Evolutionary conservation across 2,888 invertebrate genomes (phyloP).

Genomic region (Rapana venosa): DNA sequence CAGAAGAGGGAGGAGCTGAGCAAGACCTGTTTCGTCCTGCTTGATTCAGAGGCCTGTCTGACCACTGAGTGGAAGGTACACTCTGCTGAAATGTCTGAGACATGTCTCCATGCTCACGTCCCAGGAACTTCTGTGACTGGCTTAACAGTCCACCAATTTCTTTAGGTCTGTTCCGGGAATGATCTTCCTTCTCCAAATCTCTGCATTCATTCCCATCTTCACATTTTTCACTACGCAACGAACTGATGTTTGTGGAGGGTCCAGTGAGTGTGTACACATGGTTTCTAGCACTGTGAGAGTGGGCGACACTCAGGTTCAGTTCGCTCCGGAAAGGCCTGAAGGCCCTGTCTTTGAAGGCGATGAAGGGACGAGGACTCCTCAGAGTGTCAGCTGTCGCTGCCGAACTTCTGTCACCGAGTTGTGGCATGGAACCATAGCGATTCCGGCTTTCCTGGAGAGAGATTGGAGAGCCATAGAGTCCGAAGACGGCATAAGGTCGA

Average conservation of each 20-base stretch:
- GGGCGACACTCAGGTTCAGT: conserved; percentile 36
- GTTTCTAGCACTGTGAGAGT: conserved; percentile 25
- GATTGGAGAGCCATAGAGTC: conserved; percentile 26
- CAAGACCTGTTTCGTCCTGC: not conserved
- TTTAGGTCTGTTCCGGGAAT: too few relatives aligned
- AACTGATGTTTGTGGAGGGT: too few relatives aligned
- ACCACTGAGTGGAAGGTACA: not conserved
- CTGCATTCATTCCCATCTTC: too few relatives aligned
- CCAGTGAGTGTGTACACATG: too few relatives aligned
- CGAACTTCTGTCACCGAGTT: conserved; percentile 52
- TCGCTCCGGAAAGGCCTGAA: conserved; percentile 50
- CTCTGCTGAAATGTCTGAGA: too few relatives aligned
- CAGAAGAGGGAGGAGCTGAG: not conserved
- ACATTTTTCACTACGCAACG: too few relatives aligned
- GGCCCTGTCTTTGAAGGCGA: conserved; percentile 54
- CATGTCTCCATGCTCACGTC: too few relatives aligned
- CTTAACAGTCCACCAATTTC: too few relatives aligned
- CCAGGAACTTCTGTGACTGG: too few relatives aligned
- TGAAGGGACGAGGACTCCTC: conserved; percentile 69
- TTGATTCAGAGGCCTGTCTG: not conserved
- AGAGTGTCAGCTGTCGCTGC: conserved; percentile 61
- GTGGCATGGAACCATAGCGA: conserved; percentile 52
- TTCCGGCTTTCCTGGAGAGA: conserved; percentile 70
- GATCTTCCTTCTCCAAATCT: too few relatives aligned
- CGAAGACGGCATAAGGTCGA: not conserved